A percentile compares a stretch with the other conserved stretches of the same genome.
Evolutionary conservation across 2,888 invertebrate genomes (phyloP).

Genomic region (Nomada fabriciana): DNA sequence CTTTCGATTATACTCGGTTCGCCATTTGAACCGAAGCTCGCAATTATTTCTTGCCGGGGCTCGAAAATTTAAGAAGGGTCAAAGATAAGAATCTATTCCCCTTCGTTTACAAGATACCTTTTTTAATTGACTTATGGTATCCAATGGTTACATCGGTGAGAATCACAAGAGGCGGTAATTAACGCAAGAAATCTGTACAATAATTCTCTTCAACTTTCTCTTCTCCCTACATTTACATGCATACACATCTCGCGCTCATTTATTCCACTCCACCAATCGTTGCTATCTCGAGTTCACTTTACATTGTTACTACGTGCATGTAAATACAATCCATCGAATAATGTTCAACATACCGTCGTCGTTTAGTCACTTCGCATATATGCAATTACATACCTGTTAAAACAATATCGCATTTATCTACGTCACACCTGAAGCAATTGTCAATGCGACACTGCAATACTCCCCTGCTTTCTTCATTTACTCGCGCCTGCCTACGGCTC

Average conservation of each 20-base stretch:
- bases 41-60: neutral
- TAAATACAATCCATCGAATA: no score
- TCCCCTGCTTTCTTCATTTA: no score
- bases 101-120: neutral
- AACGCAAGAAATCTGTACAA: conserved; percentile 7
- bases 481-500: no score
- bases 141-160: neutral
- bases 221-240: neutral
- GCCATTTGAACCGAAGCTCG: neutral
- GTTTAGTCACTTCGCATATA: no score
- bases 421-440: no score
- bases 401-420: no score
- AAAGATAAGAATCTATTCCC: neutral
- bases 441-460: no score
- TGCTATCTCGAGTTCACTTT: no score
- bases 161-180: conserved; percentile 1
- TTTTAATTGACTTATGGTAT: neutral
- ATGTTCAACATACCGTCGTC: no score
- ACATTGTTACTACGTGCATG: no score
- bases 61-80: neutral
- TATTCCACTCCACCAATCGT: neutral
- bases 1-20: neutral
- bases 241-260: neutral
- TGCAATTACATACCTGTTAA: no score
- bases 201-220: conserved; percentile 18